Conservation (phyloP, 2,888 invertebrate species). For the Malacosoma neustria region DNA sequence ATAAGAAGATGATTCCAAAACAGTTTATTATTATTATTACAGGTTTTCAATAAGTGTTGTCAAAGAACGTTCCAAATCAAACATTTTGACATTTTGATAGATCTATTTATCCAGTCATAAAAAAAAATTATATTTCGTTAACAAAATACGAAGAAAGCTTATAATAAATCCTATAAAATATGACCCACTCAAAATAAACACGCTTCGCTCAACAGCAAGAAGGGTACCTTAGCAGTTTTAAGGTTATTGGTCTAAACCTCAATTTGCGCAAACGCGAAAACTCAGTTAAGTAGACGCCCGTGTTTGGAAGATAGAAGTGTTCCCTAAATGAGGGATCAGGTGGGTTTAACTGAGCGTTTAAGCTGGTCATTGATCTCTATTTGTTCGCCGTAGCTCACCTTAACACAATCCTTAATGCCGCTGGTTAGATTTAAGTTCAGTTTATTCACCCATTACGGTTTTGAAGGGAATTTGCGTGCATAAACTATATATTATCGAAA, state of each 20-base stretch:
- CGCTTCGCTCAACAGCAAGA: not conserved
- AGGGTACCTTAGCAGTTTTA: not conserved
- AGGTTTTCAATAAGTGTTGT: too few species aligned
- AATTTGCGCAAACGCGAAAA: not conserved
- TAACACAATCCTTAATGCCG: constrained; percentile 18
- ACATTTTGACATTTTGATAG: too few species aligned
- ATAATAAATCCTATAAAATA: not conserved
- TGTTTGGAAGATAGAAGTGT: constrained; percentile 14
- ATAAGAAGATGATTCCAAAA: too few species aligned
- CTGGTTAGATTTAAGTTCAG: constrained; percentile 33
- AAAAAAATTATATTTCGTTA: too few species aligned
- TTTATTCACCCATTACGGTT: too few species aligned
- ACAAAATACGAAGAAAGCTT: too few species aligned
- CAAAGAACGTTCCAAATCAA: too few species aligned
- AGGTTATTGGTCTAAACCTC: not conserved
- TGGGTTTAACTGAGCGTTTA: constrained; percentile 39
- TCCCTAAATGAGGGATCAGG: constrained; percentile 37
- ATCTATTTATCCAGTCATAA: too few species aligned
- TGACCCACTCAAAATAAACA: not conserved
- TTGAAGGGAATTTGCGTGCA: too few species aligned
- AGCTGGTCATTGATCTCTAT: constrained; percentile 45
- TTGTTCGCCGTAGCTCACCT: not conserved
- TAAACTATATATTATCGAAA: too few species aligned
- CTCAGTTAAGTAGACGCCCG: not conserved
- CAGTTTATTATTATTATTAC: too few species aligned